These are phyloP conservation scores for Ptychoptera albimana DNA, from an alignment of 2,888 invertebrate species.

Conservation along the genomic window DNA sequence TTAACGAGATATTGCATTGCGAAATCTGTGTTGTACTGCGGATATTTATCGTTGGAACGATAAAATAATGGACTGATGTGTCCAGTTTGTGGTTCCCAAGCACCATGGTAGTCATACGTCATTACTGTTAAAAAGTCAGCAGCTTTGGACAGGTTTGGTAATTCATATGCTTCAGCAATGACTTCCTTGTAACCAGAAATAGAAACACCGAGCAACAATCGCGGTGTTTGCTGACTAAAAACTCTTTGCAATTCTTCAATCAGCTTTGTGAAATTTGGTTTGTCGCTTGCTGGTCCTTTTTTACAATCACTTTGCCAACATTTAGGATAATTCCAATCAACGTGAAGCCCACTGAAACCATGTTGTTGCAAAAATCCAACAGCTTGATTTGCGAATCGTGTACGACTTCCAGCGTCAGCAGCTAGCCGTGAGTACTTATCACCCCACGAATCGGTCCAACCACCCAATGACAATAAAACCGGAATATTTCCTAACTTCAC, in stretches of 20 bases:
- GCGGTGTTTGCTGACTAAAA: constrained; percentile 23
- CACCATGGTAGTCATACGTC: constrained; percentile 80
- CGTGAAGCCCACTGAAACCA: constrained; percentile 71
- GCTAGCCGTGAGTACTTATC: constrained; percentile 75
- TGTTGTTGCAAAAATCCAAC: constrained; percentile 55
- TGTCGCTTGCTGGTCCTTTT: constrained; percentile 63
- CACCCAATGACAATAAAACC: constrained; percentile 73
- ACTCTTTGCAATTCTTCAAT: constrained; percentile 39
- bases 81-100: constrained; percentile 69
- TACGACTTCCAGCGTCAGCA: constrained; percentile 44
- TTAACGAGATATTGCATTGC: constrained; percentile 60
- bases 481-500: constrained; percentile 47
- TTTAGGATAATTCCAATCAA: constrained; percentile 91
- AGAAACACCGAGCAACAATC: constrained; percentile 62
- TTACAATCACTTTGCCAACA: constrained; percentile 86
- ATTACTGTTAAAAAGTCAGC: constrained; percentile 72
- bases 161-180: constrained; percentile 71
- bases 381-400: constrained; percentile 52
- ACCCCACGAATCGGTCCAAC: constrained; percentile 86
- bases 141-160: constrained; percentile 47
- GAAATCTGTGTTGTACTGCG: constrained; percentile 66
- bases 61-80: constrained; percentile 67
- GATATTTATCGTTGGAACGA: constrained; percentile 45
- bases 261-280: constrained; percentile 59
- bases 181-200: constrained; percentile 85